Base-by-base conservation (phyloP, 2,113 vertebrate genomes). In the Tragelaphus imberbis region DNA sequence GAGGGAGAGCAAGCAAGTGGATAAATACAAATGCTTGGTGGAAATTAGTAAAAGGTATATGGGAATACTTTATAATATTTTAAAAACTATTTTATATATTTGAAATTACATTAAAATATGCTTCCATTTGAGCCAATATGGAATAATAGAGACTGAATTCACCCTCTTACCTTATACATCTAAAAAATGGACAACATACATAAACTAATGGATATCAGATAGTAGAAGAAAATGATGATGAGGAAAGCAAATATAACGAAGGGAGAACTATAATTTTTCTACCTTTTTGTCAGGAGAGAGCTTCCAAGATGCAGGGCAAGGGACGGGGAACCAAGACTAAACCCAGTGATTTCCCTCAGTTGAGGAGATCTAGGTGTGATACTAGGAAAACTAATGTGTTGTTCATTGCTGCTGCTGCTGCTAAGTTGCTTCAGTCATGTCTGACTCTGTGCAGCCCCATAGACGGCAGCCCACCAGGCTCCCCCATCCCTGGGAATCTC, bases 21-120 rank as follows among this genome's bases (percentile, higher is more conserved):
- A n/a, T 36, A 55, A 96, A 85, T 55, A 36, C 53, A 68, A 89
- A 68, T 13, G 53, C 15, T 7, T 63, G 3, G 5, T 88, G 25
- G 58, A 94, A 91, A 97, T 84, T 3, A 90, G 10, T 93, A 75
- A 77, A 58, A 49, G 9, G 40, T 16, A 27, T 36, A 53, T 33
- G 40, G 77, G 13, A 59, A 63, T 75, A 93, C 5, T 44, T 87
- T 85, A 82, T 4, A 84, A 77, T 75, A 63, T 23, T 94, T 95
- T 90, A 30, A 21, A 84, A 90, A 65, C 11, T 23, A 89, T 91
- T 79, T 58, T 90, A 6, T 77, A 61, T 2, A 61, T 63, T 28
- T 94, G 49, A 86, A 96, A 92, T 65, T 53, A 77, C 27, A 88
- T 59, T 68, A 58, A 97, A 95, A 56, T 75, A 71, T 51, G 65